These are phyloP conservation scores for Henicopernis longicauda DNA, from an alignment of 2,113 vertebrate genomes.

Conservation along the genomic window DNA sequence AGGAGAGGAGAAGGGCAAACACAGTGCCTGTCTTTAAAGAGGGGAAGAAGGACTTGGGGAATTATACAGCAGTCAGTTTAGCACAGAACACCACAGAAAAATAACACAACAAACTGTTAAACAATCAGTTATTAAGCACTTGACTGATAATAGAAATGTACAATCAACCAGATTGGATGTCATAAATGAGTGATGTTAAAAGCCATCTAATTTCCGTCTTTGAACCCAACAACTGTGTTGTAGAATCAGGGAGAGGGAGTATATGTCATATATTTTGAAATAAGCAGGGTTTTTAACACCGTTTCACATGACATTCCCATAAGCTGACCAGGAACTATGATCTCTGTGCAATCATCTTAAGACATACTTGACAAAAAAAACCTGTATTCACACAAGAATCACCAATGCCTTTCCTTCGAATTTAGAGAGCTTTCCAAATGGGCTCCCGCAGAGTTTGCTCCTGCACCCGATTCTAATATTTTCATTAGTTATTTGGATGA, in stretches of 20 bases:
- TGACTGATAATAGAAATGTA: not conserved
- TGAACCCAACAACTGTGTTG: not conserved
- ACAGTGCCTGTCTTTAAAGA: not conserved
- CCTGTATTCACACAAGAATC: not conserved
- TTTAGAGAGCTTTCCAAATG: not conserved
- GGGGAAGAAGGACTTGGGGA: not conserved
- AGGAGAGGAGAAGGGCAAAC: not conserved
- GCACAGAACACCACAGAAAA: not conserved
- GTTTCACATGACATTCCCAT: not conserved
- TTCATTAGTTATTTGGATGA: conserved; percentile 18
- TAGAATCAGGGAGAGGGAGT: not conserved
- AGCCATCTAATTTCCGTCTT: not conserved
- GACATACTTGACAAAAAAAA: not conserved
- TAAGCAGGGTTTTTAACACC: not conserved
- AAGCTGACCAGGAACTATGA: not conserved
- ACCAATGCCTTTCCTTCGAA: not conserved
- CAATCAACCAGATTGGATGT: not conserved
- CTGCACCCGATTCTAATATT: not conserved
- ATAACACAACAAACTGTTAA: not conserved
- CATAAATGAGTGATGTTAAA: not conserved
- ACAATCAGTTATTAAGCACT: not conserved
- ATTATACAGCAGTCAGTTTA: not conserved
- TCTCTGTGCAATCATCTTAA: not conserved
- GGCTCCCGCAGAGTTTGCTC: not conserved
- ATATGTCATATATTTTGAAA: not conserved